These are phyloP conservation scores for Luehdorfia chinensis DNA, from an alignment of 1,140 invertebrate species.

Conservation along the genomic window DNA sequence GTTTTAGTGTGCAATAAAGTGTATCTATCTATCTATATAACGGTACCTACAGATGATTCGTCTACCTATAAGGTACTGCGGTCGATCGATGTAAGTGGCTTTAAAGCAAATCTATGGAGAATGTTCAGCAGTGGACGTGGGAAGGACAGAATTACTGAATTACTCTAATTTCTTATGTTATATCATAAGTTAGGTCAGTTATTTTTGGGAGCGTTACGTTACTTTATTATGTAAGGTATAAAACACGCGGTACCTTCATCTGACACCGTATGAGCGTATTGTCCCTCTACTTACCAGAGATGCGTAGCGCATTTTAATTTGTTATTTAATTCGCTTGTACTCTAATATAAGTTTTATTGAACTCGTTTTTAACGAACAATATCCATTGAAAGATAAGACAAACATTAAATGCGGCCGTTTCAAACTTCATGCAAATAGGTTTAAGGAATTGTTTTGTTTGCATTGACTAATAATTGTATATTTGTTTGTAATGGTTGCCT, in stretches of 20 bases:
- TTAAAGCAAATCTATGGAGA: no score
- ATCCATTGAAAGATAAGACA: neutral
- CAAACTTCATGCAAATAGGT: neutral
- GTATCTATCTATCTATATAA: no score
- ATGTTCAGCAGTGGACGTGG: no score
- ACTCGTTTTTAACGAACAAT: neutral
- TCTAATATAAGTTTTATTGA: slow-evolving; percentile 2
- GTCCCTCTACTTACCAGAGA: slow-evolving; percentile 7
- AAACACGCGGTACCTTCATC: neutral
- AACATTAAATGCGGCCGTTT: neutral
- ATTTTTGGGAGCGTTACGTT: slow-evolving; percentile 2
- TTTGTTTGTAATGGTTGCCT: neutral
- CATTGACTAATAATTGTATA: neutral
- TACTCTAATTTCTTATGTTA: no score
- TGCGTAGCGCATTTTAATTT: slow-evolving; percentile 7
- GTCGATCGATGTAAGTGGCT: no score
- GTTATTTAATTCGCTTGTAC: neutral
- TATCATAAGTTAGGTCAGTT: no score
- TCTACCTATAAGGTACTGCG: no score
- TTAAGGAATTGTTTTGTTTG: slow-evolving; percentile 3
- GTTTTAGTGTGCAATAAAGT: no score
- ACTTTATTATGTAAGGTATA: slow-evolving; percentile 6
- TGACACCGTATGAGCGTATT: slow-evolving; percentile 9
- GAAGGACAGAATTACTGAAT: no score
- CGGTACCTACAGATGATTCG: no score